A percentile compares a stretch with the other conserved stretches of the same genome.
Evolutionary conservation across 2,113 vertebrate genomes (phyloP).

Genomic region (Scomber japonicus): DNA sequence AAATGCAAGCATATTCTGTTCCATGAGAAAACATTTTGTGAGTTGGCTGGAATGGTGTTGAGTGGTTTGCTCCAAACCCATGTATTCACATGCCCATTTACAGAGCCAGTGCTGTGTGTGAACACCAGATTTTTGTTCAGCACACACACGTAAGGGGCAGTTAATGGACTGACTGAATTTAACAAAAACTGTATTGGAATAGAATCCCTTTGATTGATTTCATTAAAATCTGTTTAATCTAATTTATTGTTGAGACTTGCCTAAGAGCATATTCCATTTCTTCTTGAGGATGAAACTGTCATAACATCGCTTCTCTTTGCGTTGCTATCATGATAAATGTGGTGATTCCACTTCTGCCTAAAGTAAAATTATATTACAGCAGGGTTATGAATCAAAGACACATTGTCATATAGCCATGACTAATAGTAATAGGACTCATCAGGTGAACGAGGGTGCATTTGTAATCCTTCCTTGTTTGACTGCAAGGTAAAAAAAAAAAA

Average conservation of each 20-base stretch:
- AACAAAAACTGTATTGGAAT: too few species aligned
- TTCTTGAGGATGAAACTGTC: slow-evolving; percentile 11
- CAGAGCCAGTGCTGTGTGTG: too few species aligned
- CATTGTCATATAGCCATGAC: slow-evolving; percentile 42
- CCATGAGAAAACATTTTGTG: too few species aligned
- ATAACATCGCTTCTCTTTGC: slow-evolving; percentile 7
- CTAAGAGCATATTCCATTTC: background rate
- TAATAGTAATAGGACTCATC: slow-evolving; percentile 43
- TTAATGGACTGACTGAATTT: too few species aligned
- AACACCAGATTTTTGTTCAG: too few species aligned
- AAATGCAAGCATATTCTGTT: too few species aligned
- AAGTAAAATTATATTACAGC: slow-evolving; percentile 61
- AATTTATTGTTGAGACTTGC: slow-evolving; percentile 19
- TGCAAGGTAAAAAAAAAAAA: background rate
- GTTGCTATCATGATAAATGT: slow-evolving; percentile 54
- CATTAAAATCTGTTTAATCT: slow-evolving; percentile 15
- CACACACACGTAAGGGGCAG: too few species aligned
- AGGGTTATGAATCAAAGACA: slow-evolving; percentile 64
- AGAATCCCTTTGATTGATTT: background rate
- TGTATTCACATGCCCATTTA: too few species aligned
- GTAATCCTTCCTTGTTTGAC: slow-evolving; percentile 27
- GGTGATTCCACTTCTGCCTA: slow-evolving; percentile 30
- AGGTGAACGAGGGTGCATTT: slow-evolving; percentile 18
- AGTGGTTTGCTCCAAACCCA: too few species aligned
- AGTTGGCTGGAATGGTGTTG: too few species aligned